Base-by-base conservation (phyloP, 2,888 invertebrate genomes). In the Acronicta aceris region DNA sequence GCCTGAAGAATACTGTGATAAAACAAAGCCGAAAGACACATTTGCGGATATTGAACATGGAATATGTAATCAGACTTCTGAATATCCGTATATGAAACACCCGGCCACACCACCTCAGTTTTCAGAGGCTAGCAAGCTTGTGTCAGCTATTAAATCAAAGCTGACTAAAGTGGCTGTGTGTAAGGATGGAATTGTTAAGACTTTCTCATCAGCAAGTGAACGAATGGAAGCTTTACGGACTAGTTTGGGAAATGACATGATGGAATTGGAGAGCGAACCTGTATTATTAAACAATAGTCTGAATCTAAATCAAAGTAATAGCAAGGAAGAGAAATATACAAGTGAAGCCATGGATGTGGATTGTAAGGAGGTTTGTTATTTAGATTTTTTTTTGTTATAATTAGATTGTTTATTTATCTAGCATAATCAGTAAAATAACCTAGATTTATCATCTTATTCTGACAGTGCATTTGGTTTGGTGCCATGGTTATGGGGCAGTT, bases 61-160 rank as follows among this genome's bases (percentile, higher is more conserved):
- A 1, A 94, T 94, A 59, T 89, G 86, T 55, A 92, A 86, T 77
- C 92, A 93, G 69, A 89, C 84, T n/a, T 84, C 89, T 0, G 94
- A 93, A 49, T 93, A 93, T 69, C 90, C 93, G 0, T 90, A 87
- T 45, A 89, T 89, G 74, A 93, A 93, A 68, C 93, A 93, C 73
- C 94, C 94, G 0, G 84, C 89, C 0, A 94, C 94, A 0, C 94
- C 94, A 0, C 94, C 94, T 10, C 94, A 94, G 78, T 94, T 94
- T 74, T 92, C 90, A 0, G 91, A 93, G 81, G 94, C 94, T 1
- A 93, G 87, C 60, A 92, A 94, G 76, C 80, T 94, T 27, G 85
- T 94, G 27, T 92, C 92, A 0, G 93, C 93, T 2, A 94, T 94
- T 3, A 94, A 94, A 76, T 93, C 93, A 0, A 94, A 91, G 58